Base-by-base conservation (phyloP, 2,113 vertebrate genomes). In the Mormyrus lacerda region DNA sequence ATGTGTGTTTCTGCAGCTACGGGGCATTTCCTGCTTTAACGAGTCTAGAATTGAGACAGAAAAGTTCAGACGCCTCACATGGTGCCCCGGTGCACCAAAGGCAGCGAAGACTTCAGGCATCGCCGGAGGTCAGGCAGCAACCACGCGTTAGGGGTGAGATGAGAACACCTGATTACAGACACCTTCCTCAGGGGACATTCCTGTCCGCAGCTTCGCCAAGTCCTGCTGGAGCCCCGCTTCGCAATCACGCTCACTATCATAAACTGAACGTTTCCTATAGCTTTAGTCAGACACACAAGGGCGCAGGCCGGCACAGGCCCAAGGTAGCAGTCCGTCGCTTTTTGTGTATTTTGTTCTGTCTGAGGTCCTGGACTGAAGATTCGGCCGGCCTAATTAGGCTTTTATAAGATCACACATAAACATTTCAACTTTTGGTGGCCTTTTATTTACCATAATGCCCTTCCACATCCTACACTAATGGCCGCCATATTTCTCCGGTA, bases 361-460 rank as follows among this genome's bases (percentile, higher is more conserved):
- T 89, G 89, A 88, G 84, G 87, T 85, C 87, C 69, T 91, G 91
- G 87, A 39, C 76, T 48, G 88, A 92, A 90, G 93, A 31, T 87
- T 53, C 31, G 11, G 92, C 91, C 76, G 91, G 90, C 93, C 91
- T 92, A 92, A 91, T 92, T 94, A 93, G 88, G 89, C 91, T 91
- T 91, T 92, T 92, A 88, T 90, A 93, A 91, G 86, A 8, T 87
- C 84, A 61, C 89, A 89, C 90, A 92, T 95, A 95, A 96, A 96
- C 95, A 96, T 93, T 94, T 95, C 94, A 94, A 88, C 91, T 94
- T 92, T 92, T 92, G 93, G 92, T 92, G 91, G 89, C 39, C 85
- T 93, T 92, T 93, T 95, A 94, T 96, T 96, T 94, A 95, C 94
- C 91, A 87, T 91, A 91, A 92, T 91, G 91, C 94, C 94, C 94